Evolutionary conservation across 1,140 invertebrate species (phyloP).

Genomic region (Panagrolaimus sp.): DNA sequence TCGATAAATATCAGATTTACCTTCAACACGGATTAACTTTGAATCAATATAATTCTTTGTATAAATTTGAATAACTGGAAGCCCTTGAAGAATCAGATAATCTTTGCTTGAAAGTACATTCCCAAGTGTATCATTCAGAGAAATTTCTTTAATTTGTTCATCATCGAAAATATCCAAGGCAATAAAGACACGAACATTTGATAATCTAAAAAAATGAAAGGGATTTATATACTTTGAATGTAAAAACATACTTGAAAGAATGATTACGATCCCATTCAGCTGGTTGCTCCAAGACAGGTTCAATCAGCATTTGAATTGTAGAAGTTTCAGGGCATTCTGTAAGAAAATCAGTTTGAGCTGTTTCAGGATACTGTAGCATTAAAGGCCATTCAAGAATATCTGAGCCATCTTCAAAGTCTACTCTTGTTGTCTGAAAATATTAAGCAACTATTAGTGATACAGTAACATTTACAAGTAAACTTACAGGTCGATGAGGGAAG

Average conservation of each 20-base stretch:
- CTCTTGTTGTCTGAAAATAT: not conserved
- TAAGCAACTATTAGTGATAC: not conserved
- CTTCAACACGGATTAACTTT: not conserved
- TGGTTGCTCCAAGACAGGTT: constrained; percentile 37
- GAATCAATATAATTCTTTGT: not conserved
- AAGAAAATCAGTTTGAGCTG: constrained; percentile 61
- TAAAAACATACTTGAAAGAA: constrained; percentile 30
- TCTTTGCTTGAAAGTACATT: constrained; percentile 28
- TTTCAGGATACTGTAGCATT: constrained; percentile 75
- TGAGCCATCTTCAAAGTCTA: constrained; percentile 62
- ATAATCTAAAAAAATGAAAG: constrained; percentile 24
- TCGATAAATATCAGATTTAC: not conserved
- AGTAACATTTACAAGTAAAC: not conserved
- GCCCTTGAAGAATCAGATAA: constrained; percentile 32
- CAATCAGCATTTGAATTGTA: constrained; percentile 30
- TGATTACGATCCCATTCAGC: constrained; percentile 45
- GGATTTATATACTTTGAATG: constrained; percentile 2
- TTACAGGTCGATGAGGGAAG: constrained; percentile 6
- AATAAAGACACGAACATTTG: constrained; percentile 44
- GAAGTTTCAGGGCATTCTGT: constrained; percentile 46
- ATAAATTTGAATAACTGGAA: constrained; percentile 43
- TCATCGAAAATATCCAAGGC: constrained; percentile 37
- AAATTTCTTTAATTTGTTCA: constrained; percentile 23
- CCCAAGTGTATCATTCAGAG: constrained; percentile 13
- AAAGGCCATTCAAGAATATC: constrained; percentile 72